phyloP scores from a whole-genome alignment of 2,888 invertebrate genomes.

The Cheilosia impressa region DNA sequence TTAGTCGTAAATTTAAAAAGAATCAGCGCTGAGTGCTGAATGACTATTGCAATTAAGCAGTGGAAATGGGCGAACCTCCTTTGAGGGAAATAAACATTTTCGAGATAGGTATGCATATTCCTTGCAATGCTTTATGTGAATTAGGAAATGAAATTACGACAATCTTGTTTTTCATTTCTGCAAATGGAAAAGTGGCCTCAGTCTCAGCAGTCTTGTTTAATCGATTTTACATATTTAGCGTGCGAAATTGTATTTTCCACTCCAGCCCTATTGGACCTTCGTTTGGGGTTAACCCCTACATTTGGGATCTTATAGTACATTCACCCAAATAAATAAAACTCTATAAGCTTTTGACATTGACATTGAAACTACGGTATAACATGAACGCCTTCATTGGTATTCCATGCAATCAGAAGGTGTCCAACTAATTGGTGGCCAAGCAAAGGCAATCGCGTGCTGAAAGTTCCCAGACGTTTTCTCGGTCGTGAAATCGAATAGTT shows the following conservation, averaged over 20 bases:
- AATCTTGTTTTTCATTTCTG: no score
- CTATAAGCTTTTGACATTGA: constrained; percentile 46
- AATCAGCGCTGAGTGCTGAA: not conserved
- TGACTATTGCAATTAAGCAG: not conserved
- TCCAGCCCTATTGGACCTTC: no score
- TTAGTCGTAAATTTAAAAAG: constrained; percentile 15
- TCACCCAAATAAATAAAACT: not conserved
- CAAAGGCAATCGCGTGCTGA: constrained; percentile 52
- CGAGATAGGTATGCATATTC: not conserved
- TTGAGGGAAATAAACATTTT: not conserved
- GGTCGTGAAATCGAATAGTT: constrained; percentile 31
- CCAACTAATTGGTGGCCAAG: constrained; percentile 33
- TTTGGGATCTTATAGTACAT: not conserved
- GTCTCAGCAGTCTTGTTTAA: not conserved
- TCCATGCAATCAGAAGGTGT: constrained; percentile 47
- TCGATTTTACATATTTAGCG: not conserved
- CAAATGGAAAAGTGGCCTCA: no score
- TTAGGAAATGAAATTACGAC: not conserved
- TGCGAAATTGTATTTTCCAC: not conserved
- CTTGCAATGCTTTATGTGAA: not conserved
- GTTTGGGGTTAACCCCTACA: not conserved
- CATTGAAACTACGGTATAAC: constrained; percentile 44
- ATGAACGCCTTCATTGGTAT: constrained; percentile 25
- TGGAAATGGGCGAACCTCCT: not conserved
- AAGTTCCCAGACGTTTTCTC: constrained; percentile 48